These are phyloP conservation scores for Crypturellus undulatus DNA, from an alignment of 2,113 vertebrate genomes.

Conservation along the genomic window DNA sequence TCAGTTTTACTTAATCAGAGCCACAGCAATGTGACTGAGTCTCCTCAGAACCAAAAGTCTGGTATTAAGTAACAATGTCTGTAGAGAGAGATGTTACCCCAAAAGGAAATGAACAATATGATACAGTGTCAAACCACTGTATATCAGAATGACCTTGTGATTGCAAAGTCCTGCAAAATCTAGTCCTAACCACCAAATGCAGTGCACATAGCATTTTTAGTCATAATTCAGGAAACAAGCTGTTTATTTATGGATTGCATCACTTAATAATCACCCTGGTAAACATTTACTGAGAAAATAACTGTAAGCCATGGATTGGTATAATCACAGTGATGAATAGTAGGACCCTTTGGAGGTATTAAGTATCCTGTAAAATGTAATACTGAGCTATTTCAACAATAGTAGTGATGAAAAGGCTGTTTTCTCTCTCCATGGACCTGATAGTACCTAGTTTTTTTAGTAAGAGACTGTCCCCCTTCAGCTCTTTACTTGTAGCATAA, in stretches of 20 bases:
- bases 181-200: accelerated
- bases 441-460: not conserved
- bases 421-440: not conserved
- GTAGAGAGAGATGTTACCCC: not conserved
- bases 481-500: not conserved
- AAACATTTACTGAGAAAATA: not conserved
- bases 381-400: not conserved
- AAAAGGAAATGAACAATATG: not conserved
- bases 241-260: not conserved
- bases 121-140: not conserved
- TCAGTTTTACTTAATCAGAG: not conserved
- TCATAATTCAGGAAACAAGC: not conserved
- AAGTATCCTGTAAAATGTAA: not conserved
- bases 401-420: not conserved
- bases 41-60: not conserved
- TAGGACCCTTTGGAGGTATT: not conserved
- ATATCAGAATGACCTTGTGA: not conserved
- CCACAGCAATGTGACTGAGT: not conserved
- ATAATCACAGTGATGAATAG: not conserved
- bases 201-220: not conserved
- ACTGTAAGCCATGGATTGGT: not conserved
- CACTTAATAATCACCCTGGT: not conserved
- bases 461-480: not conserved
- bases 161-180: not conserved
- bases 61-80: not conserved